These are phyloP conservation scores for Dipodomys merriami DNA, from an alignment of 2,113 vertebrate species.

Conservation along the genomic window DNA sequence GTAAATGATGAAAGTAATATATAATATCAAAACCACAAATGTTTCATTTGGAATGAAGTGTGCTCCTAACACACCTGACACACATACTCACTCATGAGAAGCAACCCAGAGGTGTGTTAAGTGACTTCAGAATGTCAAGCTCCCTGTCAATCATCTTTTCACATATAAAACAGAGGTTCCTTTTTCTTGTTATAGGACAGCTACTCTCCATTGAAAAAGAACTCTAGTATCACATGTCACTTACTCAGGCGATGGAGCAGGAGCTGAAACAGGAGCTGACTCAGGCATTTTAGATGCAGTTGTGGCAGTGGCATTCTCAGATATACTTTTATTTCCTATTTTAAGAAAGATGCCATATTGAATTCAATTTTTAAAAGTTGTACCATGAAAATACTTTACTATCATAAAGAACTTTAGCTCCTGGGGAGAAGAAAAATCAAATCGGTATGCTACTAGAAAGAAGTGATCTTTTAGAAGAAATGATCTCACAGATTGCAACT, in stretches of 20 bases:
- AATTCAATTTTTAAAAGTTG: constrained; percentile 59
- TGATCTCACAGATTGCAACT: background rate
- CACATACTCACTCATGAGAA: background rate
- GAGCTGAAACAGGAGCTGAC: constrained; percentile 79
- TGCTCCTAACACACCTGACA: background rate
- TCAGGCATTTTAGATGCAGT: constrained; percentile 81
- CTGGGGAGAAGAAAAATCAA: constrained; percentile 36
- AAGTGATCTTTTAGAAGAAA: constrained; percentile 50
- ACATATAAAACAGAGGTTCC: background rate
- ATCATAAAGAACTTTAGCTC: constrained; percentile 51
- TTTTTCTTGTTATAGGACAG: background rate
- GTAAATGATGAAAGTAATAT: constrained; percentile 39
- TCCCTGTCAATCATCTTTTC: background rate
- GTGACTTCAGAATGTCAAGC: background rate
- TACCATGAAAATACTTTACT: constrained; percentile 59
- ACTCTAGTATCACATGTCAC: constrained; percentile 71
- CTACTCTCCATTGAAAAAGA: background rate
- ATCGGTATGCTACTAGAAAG: background rate
- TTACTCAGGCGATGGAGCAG: constrained; percentile 88
- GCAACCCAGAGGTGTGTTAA: background rate
- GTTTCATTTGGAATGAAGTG: background rate
- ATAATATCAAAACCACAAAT: background rate
- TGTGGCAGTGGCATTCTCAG: constrained; percentile 85
- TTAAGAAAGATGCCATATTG: constrained; percentile 72
- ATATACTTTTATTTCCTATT: constrained; percentile 86